Base-by-base conservation (phyloP, 2,888 invertebrate genomes). In the Leptopilina drosophilae region DNA sequence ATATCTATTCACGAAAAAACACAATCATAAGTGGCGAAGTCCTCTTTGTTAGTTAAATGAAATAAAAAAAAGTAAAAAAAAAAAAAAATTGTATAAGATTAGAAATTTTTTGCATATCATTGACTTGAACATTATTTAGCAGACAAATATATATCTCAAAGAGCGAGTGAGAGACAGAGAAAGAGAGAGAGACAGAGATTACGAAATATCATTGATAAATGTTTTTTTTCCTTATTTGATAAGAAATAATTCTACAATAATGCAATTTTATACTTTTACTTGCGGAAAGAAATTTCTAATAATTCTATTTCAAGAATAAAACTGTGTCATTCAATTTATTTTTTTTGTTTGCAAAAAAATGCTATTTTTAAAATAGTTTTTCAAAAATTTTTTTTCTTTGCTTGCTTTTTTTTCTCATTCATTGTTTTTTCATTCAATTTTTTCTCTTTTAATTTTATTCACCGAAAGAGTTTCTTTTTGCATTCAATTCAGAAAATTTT, bases 31-130 rank as follows among this genome's bases (percentile, higher is more conserved):
- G 26, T 49, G 11, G 15, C 46, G 67, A 67, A 46, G 9, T 46
- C 20, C 12, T 46, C 5, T 67, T 67, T 49, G 5, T 15, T 33
- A 33, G 33, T 33, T 33, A 33, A 33, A 33, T 33, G 1, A 33
- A 33, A 33, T 2, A 33, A 33, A 33, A 33, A 33, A 5, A 33
- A 67, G 66, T 42, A 14, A 59, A 64, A 76, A 20, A 59, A 64
- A 76, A 76, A 56, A 65, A 42, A 42, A 8, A n/a, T n/a, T 42
- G 42, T 49, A 12, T 15, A 15, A 59, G 59, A 78, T 59, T n/a
- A 59, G 8, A 64, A 62, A 81, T 53, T 15, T 33, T 33, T 67
- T 66, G 12, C 76, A 59, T 20, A 53, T 53, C 33, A 62, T 62
- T 62, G 62, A 62, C 15, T 62, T 62, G 20, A 62, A 20, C 20